Conservation (phyloP, 1,140 invertebrate species). For the Oedothorax gibbosus region DNA sequence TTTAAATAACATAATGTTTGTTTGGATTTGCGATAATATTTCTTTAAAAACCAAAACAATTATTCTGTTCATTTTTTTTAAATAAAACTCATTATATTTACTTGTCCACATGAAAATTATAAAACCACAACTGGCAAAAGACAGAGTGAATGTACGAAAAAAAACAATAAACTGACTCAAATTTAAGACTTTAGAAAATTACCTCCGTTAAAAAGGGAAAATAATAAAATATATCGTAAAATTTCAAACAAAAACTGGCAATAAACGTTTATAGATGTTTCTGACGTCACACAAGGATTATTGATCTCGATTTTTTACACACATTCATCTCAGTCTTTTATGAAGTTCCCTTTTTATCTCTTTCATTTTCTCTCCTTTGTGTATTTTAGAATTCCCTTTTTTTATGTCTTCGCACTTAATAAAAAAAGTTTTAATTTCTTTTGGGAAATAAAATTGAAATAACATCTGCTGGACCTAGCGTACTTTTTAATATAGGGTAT, state of each 20-base stretch:
- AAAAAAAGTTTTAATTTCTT: not conserved
- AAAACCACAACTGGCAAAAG: no score
- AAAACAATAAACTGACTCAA: no score
- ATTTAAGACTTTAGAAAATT: no score
- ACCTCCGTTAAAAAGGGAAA: no score
- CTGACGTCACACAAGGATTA: slow-evolving; percentile 16
- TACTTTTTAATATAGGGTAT: no score
- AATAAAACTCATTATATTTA: no score
- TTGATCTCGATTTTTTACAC: slow-evolving; percentile 9
- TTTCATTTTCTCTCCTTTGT: slow-evolving; percentile 5
- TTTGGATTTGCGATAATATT: no score
- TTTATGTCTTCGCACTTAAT: not conserved
- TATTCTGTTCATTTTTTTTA: no score
- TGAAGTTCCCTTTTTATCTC: not conserved
- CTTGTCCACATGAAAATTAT: no score
- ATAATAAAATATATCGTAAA: not conserved
- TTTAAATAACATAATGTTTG: no score
- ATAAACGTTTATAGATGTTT: not conserved
- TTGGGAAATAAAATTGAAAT: not conserved
- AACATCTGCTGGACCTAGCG: not conserved
- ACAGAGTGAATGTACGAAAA: no score
- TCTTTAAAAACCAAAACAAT: no score
- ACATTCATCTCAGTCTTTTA: not conserved
- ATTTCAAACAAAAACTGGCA: not conserved
- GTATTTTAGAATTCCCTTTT: not conserved